Evolutionary conservation across 23 tunicate genomes (phyloP), one percentile per base, ranked within the genome.

Genomic region (Phallusia fumigata): DNA sequence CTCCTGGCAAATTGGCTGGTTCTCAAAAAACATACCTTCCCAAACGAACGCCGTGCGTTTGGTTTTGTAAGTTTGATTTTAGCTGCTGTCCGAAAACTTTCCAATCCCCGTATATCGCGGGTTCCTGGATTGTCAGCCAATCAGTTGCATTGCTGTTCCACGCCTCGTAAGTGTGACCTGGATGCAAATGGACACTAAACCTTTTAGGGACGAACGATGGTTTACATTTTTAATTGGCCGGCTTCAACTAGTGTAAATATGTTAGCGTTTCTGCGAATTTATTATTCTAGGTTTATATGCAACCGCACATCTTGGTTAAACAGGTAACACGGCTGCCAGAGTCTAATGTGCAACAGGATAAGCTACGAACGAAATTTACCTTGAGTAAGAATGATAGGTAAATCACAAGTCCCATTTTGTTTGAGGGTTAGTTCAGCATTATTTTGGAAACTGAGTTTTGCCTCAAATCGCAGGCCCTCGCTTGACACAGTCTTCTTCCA

Each of bases 81-180:
- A 58, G 28, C 13, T 58, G 69, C 69, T 58, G 69, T 13, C 69
- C 69, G 69, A 58, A 58, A 58, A 58, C 28, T 24, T 58, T 58
- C 69, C 69, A 58, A 58, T 58, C 69, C 28, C 69, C 69, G 69
- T 58, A 13, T 1, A 58, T 58, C 13, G 2, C 28, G 28, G 69
- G 69, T 24, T 58, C 69, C 16, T 21, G 28, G 16, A 58, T 22
- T 6, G 69, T 24, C 69, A 58, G 28, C 69, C 69, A 58, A 24
- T 24, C 28, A 24, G 69, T 58, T 1, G 15, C 3, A 24, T 58
- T 58, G 69, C 69, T 24, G 28, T 40, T 40, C 47, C 47, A 40
- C 5, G 47, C 47, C 47, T 10, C 10, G 47, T 40, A 40, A 5
- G 47, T 40, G 5, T 40, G 47, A 3, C 10, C 47, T 40, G 47